Base-by-base conservation (phyloP, 1,140 invertebrate genomes). In the Agraylea sexmaculata region DNA sequence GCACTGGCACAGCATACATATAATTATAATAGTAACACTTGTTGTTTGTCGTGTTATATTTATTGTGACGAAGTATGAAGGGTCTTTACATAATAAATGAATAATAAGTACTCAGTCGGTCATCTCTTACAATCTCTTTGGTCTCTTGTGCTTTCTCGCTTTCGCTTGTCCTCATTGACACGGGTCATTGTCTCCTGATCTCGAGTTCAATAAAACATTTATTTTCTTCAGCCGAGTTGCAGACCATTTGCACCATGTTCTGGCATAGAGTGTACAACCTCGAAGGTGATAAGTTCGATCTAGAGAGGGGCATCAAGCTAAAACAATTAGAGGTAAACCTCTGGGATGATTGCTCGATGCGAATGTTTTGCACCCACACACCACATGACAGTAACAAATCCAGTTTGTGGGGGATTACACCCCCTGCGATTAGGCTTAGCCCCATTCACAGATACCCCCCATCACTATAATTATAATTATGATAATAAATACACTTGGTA, bases 231-330 rank as follows among this genome's bases (percentile, higher is more conserved):
- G 92, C 87, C 69, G 87, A 91, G 75, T 79, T 97, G 64, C 84
- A 92, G 75, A 87, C 87, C 69, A 80, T 97, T 73, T 91, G 87
- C 79, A 82, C 83, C 74, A 79, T 87, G 72, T 87, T 94, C 74
- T 89, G 93, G 79, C 74, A 83, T 67, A 83, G 81, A 75, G 74
- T 95, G 69, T 77, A 73, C 66, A 66, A 71, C 58, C 82, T 99
- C 66, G 93, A 98, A 76, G 86, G 86, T 70, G 87, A 90, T 78
- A 95, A 96, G 75, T 98, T 84, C 78, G 94, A 99, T 77, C 83
- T 97, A 79, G 94, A 99, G 78, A 80, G 87, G 71, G 79, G 82
- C 70, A 86, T 87, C 74, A 78, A 78, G 75, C 74, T 89, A 73
- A 96, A 92, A 82, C 86, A 88, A 70, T 80, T 80, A 65, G 90